phyloP scores from a whole-genome alignment of 2,797 vertebrate species.

The Anguilla anguilla region DNA sequence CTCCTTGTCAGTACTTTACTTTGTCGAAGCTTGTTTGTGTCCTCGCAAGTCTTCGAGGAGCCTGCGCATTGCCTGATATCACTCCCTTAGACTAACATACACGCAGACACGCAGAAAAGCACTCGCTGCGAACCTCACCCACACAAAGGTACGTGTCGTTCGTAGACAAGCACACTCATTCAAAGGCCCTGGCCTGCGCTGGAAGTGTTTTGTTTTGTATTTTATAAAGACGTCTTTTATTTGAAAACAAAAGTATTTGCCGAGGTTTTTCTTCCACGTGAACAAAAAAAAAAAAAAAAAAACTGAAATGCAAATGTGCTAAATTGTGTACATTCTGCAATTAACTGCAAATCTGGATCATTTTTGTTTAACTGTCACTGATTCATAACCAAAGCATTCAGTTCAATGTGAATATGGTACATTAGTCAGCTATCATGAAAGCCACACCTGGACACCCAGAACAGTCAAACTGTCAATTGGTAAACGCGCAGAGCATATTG shows the following conservation, averaged over 20 bases:
- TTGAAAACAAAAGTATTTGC: background rate
- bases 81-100: background rate
- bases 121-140: background rate
- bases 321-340: background rate
- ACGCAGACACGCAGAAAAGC: background rate
- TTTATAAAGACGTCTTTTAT: constrained; percentile 7
- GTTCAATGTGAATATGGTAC: too few relatives aligned
- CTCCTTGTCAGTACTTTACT: background rate
- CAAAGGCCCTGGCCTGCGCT: background rate
- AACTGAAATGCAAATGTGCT: background rate
- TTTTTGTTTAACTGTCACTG: too few relatives aligned
- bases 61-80: background rate
- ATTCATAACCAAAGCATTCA: too few relatives aligned
- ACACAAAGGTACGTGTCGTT: background rate
- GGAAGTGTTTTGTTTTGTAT: constrained; percentile 14
- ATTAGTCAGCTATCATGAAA: too few relatives aligned
- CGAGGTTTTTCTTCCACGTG: background rate
- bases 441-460: too few relatives aligned
- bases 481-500: too few relatives aligned
- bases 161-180: background rate
- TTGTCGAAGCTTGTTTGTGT: background rate
- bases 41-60: background rate
- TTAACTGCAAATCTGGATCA: too few relatives aligned
- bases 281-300: constrained; percentile 7
- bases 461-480: too few relatives aligned